phyloP scores from a whole-genome alignment of 2,888 invertebrate genomes.

The Blastobasis lacticolella region DNA sequence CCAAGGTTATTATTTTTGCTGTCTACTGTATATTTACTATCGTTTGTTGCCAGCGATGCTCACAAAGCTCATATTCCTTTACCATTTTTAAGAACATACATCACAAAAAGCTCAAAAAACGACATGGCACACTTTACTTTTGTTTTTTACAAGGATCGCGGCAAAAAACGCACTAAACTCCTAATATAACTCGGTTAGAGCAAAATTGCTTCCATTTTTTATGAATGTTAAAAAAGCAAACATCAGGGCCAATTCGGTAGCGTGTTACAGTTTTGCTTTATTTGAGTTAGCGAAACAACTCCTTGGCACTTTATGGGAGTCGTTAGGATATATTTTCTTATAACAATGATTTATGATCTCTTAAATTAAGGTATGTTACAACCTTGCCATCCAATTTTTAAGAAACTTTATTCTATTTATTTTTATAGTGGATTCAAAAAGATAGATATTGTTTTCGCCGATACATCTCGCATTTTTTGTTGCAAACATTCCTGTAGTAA shows the following conservation, averaged over 20 bases:
- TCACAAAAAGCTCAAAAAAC: background rate
- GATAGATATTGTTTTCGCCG: too few relatives aligned
- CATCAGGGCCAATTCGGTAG: conserved; percentile 49
- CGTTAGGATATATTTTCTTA: conserved; percentile 39
- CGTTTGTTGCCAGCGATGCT: too few relatives aligned
- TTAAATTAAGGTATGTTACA: conserved; percentile 20
- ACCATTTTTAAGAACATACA: too few relatives aligned
- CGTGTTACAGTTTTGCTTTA: conserved; percentile 47
- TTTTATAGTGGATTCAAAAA: background rate
- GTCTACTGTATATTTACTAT: too few relatives aligned
- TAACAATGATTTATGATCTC: conserved; percentile 47
- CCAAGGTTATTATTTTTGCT: too few relatives aligned
- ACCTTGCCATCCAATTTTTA: conserved; percentile 4
- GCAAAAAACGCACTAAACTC: conserved; percentile 20
- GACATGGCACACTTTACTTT: conserved; percentile 10
- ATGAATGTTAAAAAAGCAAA: conserved; percentile 33
- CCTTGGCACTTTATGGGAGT: conserved; percentile 44
- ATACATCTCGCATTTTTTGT: too few relatives aligned
- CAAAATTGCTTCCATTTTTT: conserved; percentile 41
- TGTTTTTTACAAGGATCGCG: conserved; percentile 9
- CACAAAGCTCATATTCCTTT: too few relatives aligned
- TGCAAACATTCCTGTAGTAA: too few relatives aligned
- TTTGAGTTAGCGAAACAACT: conserved; percentile 39
- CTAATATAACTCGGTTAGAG: conserved; percentile 15
- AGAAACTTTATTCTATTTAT: background rate